Evolutionary conservation across 2,888 invertebrate genomes (phyloP).

Genomic region (Tyria jacobaeae): DNA sequence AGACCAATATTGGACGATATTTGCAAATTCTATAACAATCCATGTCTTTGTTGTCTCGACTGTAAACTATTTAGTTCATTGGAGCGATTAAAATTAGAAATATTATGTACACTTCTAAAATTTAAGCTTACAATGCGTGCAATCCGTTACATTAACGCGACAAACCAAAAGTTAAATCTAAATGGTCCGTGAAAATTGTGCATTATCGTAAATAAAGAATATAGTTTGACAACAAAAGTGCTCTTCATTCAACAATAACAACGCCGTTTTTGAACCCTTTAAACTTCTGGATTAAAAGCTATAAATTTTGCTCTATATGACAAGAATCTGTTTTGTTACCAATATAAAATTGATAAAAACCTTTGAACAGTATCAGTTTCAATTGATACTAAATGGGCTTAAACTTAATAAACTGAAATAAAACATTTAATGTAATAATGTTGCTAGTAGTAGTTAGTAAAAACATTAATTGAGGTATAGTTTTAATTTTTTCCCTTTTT

Average conservation of each 20-base stretch:
- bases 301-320: conserved; percentile 65
- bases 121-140: conserved; percentile 27
- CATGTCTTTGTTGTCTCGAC: not conserved
- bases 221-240: conserved; percentile 58
- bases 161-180: conserved; percentile 63
- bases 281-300: conserved; percentile 56
- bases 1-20: conserved; percentile 4
- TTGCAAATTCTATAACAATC: not conserved
- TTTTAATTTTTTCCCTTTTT: too few relatives aligned
- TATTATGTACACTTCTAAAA: conserved; percentile 10
- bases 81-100: conserved; percentile 9
- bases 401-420: too few relatives aligned
- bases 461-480: too few relatives aligned
- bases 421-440: too few relatives aligned
- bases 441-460: too few relatives aligned
- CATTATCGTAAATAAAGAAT: conserved; percentile 76
- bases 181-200: conserved; percentile 75
- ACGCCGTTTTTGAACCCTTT: conserved; percentile 62
- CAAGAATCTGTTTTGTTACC: conserved; percentile 32
- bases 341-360: conserved; percentile 28
- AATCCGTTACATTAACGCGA: conserved; percentile 44
- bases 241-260: conserved; percentile 62
- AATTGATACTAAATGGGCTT: too few relatives aligned
- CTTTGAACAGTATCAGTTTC: too few relatives aligned
- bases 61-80: conserved; percentile 8